phyloP scores from a whole-genome alignment of 2,113 vertebrate genomes.

The Hyaena hyaena region DNA sequence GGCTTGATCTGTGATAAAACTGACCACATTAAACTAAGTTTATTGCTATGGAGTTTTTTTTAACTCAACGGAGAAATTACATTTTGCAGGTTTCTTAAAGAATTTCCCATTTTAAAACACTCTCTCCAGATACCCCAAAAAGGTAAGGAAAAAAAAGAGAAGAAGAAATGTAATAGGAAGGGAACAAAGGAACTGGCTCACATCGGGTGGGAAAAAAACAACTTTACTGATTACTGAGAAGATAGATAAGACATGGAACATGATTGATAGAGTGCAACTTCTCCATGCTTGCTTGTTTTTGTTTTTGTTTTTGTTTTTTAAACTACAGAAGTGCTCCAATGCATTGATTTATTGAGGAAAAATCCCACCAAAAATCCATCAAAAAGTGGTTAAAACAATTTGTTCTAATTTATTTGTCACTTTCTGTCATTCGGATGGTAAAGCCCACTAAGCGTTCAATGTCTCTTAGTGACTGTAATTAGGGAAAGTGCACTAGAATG shows the following conservation, averaged over 20 bases:
- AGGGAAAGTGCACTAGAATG: neutral
- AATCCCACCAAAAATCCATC: neutral
- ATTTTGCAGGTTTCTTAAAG: constrained; percentile 71
- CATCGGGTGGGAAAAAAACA: neutral
- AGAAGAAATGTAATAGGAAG: neutral
- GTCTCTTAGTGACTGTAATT: neutral
- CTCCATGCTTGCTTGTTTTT: neutral
- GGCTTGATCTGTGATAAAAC: constrained; percentile 70
- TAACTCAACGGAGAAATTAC: constrained; percentile 51
- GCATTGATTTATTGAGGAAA: neutral
- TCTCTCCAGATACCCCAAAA: neutral
- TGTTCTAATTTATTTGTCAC: neutral
- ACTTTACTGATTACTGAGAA: neutral
- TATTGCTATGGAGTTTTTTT: constrained; percentile 17
- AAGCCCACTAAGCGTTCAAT: neutral
- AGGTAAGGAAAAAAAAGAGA: neutral
- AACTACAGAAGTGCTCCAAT: neutral
- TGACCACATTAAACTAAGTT: constrained; percentile 71
- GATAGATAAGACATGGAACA: neutral
- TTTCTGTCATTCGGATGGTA: neutral
- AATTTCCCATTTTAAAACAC: constrained; percentile 51
- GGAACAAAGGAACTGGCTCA: constrained; percentile 8
- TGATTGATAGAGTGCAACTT: neutral
- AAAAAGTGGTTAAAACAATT: neutral
- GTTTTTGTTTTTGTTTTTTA: neutral